Conservation (phyloP, 1,140 invertebrate species). For the Cyclina sinensis region DNA sequence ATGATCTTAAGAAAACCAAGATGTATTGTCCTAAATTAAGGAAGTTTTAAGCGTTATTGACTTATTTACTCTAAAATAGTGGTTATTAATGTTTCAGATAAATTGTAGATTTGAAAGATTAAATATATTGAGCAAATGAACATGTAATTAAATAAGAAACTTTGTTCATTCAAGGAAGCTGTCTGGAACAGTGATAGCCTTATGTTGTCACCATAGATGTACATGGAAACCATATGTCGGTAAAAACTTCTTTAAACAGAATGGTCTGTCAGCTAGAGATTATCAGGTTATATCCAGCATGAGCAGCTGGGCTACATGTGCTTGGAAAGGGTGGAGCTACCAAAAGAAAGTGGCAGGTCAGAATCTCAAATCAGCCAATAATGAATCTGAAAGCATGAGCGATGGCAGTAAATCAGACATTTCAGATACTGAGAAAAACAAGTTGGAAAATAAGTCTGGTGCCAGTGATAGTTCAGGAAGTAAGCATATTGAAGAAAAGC, state of each 20-base stretch:
- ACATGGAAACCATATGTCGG: constrained; percentile 91
- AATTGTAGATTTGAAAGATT: too few species aligned
- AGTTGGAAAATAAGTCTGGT: not conserved
- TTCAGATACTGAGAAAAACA: not conserved
- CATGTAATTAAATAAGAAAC: too few species aligned
- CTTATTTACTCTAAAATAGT: too few species aligned
- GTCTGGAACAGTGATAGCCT: constrained; percentile 91
- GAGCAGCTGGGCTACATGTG: constrained; percentile 95
- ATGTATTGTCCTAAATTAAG: too few species aligned
- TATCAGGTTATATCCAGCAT: constrained; percentile 93
- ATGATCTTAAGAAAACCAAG: too few species aligned
- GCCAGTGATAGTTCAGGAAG: not conserved
- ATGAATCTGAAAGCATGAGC: not conserved
- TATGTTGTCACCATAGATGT: constrained; percentile 96
- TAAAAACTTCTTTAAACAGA: constrained; percentile 87
- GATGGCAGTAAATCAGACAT: not conserved
- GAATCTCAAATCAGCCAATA: not conserved
- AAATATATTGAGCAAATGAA: too few species aligned
- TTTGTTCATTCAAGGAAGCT: constrained; percentile 47
- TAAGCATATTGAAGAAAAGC: not conserved
- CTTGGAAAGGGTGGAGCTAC: constrained; percentile 75
- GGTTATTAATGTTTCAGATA: too few species aligned
- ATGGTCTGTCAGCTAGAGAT: constrained; percentile 89
- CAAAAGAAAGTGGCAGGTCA: constrained; percentile 15
- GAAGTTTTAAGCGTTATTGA: too few species aligned